Evolutionary conservation across 2,888 invertebrate genomes (phyloP), one percentile per base, ranked within the genome.

Genomic region (Cyaniris semiargus): DNA sequence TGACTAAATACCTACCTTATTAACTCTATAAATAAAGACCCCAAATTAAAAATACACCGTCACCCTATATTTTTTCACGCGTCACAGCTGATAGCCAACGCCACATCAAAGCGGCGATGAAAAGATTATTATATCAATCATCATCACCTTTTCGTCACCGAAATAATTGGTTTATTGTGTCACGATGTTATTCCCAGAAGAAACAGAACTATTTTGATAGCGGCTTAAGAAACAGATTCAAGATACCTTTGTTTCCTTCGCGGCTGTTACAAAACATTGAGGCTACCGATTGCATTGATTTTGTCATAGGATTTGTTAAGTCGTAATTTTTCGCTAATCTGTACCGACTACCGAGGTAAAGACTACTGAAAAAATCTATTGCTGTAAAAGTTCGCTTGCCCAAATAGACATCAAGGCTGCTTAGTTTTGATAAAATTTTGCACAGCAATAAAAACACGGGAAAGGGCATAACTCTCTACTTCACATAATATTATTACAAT

Each of bases 151-250:
- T 71, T 53, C 53, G 5, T 18, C 53, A 53, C 34, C n/a, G 44
- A 72, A 44, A 72, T 44, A 72, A 72, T 72, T 72, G 72, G 38
- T 38, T 72, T 10, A 38, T 72, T 38, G 72, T 72, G 70, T 31
- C 34, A 70, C 31, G 66, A 66, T 27, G 15, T 6, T 27, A 31
- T 72, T 72, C 72, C 21, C 72, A 72, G n/a, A 72, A 44, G 44
- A n/a, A 21, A 44, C 13, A 38, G 10, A 44, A 23, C 44, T 38
- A 72, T 53, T 74, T 27, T 74, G 48, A 72, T 72, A 53, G 15
- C 53, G 18, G 27, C 72, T 38, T 27, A 53, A 18, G 74, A 74
- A 53, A 53, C 48, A 74, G n/a, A 21, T 74, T 5, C 5, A 48
- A 74, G 48, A 74, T 74, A 53, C 5, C 48, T 74, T 74, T 18